Conservation (phyloP, 2,797 vertebrate genomes). For the Fratercula arctica region DNA sequence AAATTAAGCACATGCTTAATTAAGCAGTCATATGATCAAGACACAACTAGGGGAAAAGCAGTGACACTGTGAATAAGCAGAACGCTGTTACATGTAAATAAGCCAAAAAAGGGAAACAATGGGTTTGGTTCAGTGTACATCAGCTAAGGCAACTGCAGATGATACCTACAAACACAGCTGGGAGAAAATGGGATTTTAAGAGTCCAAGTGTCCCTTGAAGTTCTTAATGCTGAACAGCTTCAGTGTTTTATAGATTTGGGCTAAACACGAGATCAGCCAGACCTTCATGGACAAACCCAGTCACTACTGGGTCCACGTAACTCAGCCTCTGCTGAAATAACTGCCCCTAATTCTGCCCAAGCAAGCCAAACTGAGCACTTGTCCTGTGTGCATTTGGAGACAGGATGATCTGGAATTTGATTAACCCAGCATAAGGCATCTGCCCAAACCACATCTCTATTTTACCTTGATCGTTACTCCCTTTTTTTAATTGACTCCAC, state of each 20-base stretch:
- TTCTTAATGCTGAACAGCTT: background rate
- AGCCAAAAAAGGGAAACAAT: background rate
- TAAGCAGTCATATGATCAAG: constrained; percentile 50
- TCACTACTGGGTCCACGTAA: background rate
- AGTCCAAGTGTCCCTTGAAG: background rate
- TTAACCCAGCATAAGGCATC: background rate
- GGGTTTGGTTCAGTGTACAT: background rate
- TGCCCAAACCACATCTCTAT: background rate
- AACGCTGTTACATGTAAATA: background rate
- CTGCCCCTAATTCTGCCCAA: background rate
- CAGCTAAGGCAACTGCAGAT: background rate
- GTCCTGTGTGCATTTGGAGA: background rate
- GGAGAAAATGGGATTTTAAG: background rate
- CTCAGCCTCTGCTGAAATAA: background rate
- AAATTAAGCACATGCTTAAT: constrained; percentile 64
- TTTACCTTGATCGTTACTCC: background rate
- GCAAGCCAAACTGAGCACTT: background rate
- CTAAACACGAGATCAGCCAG: background rate
- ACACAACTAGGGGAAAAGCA: constrained; percentile 18
- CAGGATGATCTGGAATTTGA: background rate
- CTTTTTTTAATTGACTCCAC: background rate
- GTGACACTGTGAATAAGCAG: background rate
- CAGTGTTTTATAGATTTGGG: background rate
- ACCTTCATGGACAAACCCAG: background rate
- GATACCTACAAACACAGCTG: background rate